Conservation (phyloP, 2,888 invertebrate species). For the Aphrophora alni region DNA sequence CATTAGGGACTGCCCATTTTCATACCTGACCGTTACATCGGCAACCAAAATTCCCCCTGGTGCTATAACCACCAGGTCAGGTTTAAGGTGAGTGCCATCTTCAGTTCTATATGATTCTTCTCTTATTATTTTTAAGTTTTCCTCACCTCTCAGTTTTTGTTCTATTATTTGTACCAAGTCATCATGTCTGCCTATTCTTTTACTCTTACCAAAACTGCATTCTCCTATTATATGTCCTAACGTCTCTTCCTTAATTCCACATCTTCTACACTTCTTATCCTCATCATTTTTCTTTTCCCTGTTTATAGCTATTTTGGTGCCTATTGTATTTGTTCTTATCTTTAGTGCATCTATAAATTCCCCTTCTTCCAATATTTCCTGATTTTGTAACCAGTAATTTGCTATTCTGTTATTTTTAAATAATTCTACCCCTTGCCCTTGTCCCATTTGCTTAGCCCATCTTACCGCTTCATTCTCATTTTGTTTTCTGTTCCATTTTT, state of each 20-base stretch:
- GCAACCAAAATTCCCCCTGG: neutral
- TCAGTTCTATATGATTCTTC: neutral
- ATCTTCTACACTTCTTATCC: neutral
- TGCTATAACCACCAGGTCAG: neutral
- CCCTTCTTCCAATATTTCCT: neutral
- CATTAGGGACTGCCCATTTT: neutral
- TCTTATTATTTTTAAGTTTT: neutral
- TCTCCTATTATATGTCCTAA: neutral
- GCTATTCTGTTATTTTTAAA: neutral
- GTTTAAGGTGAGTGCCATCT: neutral
- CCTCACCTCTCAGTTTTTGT: neutral
- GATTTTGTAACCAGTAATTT: neutral
- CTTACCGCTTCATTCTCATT: neutral
- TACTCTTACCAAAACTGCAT: neutral
- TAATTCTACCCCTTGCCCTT: neutral
- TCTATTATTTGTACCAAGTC: neutral
- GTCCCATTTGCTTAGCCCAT: neutral
- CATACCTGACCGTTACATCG: neutral
- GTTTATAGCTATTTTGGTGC: neutral
- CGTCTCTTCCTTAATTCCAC: neutral
- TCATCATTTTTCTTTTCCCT: neutral
- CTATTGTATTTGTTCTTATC: neutral
- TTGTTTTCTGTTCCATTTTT: neutral
- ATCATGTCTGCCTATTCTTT: neutral
- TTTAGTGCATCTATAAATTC: neutral